Evolutionary conservation across 2,113 vertebrate genomes (phyloP), one percentile per base, ranked within the genome.

Genomic region (Rhinolophus sinicus): DNA sequence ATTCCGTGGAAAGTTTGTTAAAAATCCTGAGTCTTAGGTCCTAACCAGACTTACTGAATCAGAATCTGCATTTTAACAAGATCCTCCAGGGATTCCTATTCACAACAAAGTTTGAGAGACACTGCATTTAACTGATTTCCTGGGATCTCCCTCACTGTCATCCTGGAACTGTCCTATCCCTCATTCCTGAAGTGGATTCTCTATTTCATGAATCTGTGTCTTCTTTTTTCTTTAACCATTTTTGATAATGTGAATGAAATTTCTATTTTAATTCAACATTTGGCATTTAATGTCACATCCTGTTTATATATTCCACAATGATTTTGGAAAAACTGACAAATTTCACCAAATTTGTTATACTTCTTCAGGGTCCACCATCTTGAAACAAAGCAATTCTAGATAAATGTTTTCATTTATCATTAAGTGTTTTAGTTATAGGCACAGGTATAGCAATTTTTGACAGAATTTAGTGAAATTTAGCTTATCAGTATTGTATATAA

Each of bases 261-360:
- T 54, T 88, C 5, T 33, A 73, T 94, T 85, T 88, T 77, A 84
- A 69, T 47, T 84, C 40, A 69, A 64, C 40, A 81, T 88, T 93
- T 88, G 6, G 72, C 15, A 30, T 38, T 81, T 80, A 80, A 24
- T 88, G 28, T 62, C 24, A 80, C 16, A 47, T 67, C 67, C 40
- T 50, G 21, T 84, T 92, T 52, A 22, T 58, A 11, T 56, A 73
- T 90, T 90, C 33, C 65, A 72, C 47, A 75, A 9, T n/a, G 38
- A 65, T 93, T 76, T 76, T 56, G 54, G n/a, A 40, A 44, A 47
- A 81, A 40, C 10, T 62, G 52, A 72, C 62, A 62, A 58, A 28
- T 88, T 88, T 88, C 69, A 72, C 19, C 40, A 81, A 82, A 82
- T 82, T 82, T 82, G 28, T 44, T 35, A 44, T 47, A 75, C 28